phyloP scores from a whole-genome alignment of 2,113 vertebrate genomes.

The Sinocyclocheilus anophthalmus region DNA sequence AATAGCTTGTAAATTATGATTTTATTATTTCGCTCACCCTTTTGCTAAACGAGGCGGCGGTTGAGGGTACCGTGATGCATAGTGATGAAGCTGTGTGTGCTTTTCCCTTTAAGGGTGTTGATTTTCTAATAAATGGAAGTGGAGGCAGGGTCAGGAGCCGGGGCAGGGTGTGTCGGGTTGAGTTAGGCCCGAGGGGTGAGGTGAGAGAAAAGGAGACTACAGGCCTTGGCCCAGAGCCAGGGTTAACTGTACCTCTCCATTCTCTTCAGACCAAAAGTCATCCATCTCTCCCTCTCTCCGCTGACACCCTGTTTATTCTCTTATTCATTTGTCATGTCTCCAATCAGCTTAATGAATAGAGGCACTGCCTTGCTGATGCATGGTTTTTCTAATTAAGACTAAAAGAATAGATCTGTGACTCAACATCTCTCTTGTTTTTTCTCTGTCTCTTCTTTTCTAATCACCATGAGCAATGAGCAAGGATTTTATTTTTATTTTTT shows the following conservation, averaged over 20 bases:
- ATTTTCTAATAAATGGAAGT: slow-evolving; percentile 77
- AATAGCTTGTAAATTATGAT: background rate
- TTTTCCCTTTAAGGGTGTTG: slow-evolving; percentile 75
- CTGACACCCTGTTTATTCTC: slow-evolving; percentile 89
- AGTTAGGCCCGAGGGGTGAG: slow-evolving; percentile 48
- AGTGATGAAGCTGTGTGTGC: slow-evolving; percentile 55
- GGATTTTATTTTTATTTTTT: slow-evolving; percentile 10
- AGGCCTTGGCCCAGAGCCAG: slow-evolving; percentile 83
- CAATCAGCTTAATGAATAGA: slow-evolving; percentile 89
- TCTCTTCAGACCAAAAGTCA: slow-evolving; percentile 83
- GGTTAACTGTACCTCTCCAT: slow-evolving; percentile 84
- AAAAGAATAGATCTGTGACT: slow-evolving; percentile 76
- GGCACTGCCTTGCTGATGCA: slow-evolving; percentile 83
- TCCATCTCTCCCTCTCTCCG: slow-evolving; percentile 91
- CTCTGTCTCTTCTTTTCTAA: slow-evolving; percentile 30
- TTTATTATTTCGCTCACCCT: background rate
- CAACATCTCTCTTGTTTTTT: slow-evolving; percentile 61
- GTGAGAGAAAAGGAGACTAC: slow-evolving; percentile 66
- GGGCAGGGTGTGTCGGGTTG: slow-evolving; percentile 65
- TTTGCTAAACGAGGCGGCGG: background rate
- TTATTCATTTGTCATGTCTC: slow-evolving; percentile 93
- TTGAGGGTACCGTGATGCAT: background rate
- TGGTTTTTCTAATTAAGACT: slow-evolving; percentile 85
- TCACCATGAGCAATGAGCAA: background rate
- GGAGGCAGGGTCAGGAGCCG: slow-evolving; percentile 68